Base-by-base conservation (phyloP, 2,113 vertebrate species). In the Thalassoma bifasciatum region DNA sequence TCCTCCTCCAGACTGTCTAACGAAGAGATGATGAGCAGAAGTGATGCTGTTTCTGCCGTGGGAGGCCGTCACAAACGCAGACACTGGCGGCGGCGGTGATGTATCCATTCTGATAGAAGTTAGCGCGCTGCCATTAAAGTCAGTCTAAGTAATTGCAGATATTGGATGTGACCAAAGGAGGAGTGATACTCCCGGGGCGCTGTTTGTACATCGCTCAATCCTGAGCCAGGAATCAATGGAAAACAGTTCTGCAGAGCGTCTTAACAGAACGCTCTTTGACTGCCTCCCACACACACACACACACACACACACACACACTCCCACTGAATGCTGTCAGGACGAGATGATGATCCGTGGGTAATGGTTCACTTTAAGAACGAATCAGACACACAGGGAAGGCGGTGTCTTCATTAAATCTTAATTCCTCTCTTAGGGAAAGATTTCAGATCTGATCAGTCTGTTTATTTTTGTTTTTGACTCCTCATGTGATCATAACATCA, bases 151-250 rank as follows among this genome's bases (percentile, higher is more conserved):
- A 60, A 74, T 77, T 74, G 52, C 78, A 82, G 60, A 74, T 86
- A 82, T 79, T 82, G 64, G 65, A 86, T 65, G 71, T 71, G 81
- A 85, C 69, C 49, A 54, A 70, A 60, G 46, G 52, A 72, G 68
- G 75, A 83, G 58, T 49, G 68, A 82, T 77, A 21, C 65, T 79
- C 72, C 77, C 23, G 59, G 21, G 77, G 77, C 51, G 21, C 67
- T 59, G n/a, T 69, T 80, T 72, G 63, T 63, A 79, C 65, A 67
- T 76, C 38, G 44, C 21, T 83, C 74, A 71, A 64, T 68, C 72
- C 52, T 36, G 57, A 65, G 74, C 64, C 53, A 74, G 80, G 80
- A 74, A 79, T 84, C 74, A 75, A 83, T 79, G 46, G 66, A 50
- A 77, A 71, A 78, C 82, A 76, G 66, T 80, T 77, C 68, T 65